Evolutionary conservation across 2,888 invertebrate species (phyloP).

Genomic region (Lypha dubia): DNA sequence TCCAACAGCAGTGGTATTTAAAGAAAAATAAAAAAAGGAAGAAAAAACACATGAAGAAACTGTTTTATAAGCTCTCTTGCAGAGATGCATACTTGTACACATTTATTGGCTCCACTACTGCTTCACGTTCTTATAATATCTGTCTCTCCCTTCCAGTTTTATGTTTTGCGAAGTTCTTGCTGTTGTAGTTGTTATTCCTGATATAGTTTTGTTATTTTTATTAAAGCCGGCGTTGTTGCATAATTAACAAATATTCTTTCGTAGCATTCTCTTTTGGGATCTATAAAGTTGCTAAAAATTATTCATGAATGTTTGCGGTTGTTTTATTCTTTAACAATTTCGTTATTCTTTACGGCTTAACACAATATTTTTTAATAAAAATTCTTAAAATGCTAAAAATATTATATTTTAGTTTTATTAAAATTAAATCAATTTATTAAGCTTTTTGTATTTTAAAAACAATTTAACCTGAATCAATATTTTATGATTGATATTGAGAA

Average conservation of each 20-base stretch:
- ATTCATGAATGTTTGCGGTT: slow-evolving; percentile 41
- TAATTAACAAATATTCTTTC: slow-evolving; percentile 46
- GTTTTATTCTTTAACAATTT: slow-evolving; percentile 9
- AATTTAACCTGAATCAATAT: too few species aligned
- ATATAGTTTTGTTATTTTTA: slow-evolving; percentile 23
- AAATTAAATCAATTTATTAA: neutral
- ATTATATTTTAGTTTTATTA: neutral
- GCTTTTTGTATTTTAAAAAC: too few species aligned
- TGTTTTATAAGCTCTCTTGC: slow-evolving; percentile 7
- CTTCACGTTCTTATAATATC: neutral
- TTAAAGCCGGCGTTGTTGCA: slow-evolving; percentile 38
- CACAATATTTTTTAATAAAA: neutral
- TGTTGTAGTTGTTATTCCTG: slow-evolving; percentile 32
- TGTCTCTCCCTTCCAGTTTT: slow-evolving; percentile 34
- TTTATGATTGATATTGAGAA: too few species aligned
- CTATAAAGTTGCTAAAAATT: slow-evolving; percentile 27
- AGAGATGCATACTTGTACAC: neutral
- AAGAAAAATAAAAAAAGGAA: neutral
- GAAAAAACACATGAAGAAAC: neutral
- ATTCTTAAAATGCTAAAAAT: neutral
- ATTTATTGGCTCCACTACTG: neutral
- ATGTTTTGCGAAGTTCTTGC: slow-evolving; percentile 38
- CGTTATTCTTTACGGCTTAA: neutral
- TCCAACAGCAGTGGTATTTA: slow-evolving; percentile 17
- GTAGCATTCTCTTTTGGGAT: slow-evolving; percentile 20